Base-by-base conservation (phyloP, 2,888 invertebrate genomes). In the Celastrina argiolus region DNA sequence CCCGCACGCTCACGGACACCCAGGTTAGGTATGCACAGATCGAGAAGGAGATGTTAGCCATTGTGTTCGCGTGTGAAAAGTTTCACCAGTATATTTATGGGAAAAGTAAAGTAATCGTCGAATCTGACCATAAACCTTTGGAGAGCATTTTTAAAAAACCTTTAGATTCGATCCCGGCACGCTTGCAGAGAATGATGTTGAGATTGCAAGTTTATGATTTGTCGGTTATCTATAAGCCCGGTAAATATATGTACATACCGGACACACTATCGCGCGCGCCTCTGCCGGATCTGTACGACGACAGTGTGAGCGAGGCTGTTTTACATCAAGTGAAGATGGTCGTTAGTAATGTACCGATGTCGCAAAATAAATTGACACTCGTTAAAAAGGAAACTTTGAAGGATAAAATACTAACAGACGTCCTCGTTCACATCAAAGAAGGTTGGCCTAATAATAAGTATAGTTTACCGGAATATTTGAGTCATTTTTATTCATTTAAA, bases 11-110 rank as follows among this genome's bases (percentile, higher is more conserved):
- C 65, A 69, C 69, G 2, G 69, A 68, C 45, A 56, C 73, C n/a
- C 72, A 72, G 63, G 22, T 14, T 22, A 28, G 72, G 41, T 72
- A 72, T 41, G 71, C 73, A 5, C 73, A 73, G 18, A 70, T 73
- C 1, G 72, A 73, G 39, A 73, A 72, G 31, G 72, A 74, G 45
- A 42, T 73, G 58, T 51, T 70, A 1, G 70, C 72, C n/a, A 72
- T 72, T 2, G 71, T 73, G 3, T 73, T 73, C 45, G 71, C 71
- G 26, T 64, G 64, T 56, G 56, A 64, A 34, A 64, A 56, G 31
- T 64, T 64, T 56, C 70, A 66, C 22, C 72, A 72, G 34, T 69
- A 71, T 26, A 66, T 71, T 26, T 70, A 39, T 16, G 69, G 70
- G 8, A 67, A 66, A 34, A 36, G 7, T 0, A 31, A 66, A 12